phyloP scores from a whole-genome alignment of 2,888 invertebrate species.

The Portevinia maculata region DNA sequence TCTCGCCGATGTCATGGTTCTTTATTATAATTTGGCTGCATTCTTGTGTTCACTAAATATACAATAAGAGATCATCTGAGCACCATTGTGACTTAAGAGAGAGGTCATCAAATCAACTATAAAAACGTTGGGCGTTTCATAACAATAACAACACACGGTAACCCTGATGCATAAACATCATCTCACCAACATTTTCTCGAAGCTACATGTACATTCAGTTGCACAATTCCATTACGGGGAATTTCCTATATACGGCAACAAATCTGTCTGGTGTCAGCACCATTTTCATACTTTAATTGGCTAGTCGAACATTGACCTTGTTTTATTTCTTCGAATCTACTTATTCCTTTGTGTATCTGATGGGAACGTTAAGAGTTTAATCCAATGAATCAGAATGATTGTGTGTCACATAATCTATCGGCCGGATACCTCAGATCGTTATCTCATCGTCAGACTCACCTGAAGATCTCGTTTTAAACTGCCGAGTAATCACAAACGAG shows the following conservation, averaged over 20 bases:
- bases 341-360: not conserved
- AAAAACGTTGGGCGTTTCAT: too few species aligned
- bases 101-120: too few species aligned
- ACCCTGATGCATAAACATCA: too few species aligned
- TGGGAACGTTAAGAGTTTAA: conserved; percentile 18
- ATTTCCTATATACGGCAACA: not conserved
- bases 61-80: too few species aligned
- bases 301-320: conserved; percentile 28
- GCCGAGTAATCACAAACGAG: conserved; percentile 12
- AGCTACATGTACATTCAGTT: too few species aligned
- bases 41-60: too few species aligned
- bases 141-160: too few species aligned
- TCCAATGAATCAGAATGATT: conserved; percentile 22
- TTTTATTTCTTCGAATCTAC: not conserved
- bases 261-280: conserved; percentile 17
- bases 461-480: conserved; percentile 28
- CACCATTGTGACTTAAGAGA: too few species aligned
- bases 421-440: conserved; percentile 8
- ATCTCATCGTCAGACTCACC: conserved; percentile 11
- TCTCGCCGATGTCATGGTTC: too few species aligned
- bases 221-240: not conserved
- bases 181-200: too few species aligned
- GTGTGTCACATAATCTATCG: not conserved
- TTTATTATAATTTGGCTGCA: too few species aligned
- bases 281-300: conserved; percentile 3